Evolutionary conservation across 2,113 vertebrate genomes (phyloP).

Genomic region (Fulica atra): DNA sequence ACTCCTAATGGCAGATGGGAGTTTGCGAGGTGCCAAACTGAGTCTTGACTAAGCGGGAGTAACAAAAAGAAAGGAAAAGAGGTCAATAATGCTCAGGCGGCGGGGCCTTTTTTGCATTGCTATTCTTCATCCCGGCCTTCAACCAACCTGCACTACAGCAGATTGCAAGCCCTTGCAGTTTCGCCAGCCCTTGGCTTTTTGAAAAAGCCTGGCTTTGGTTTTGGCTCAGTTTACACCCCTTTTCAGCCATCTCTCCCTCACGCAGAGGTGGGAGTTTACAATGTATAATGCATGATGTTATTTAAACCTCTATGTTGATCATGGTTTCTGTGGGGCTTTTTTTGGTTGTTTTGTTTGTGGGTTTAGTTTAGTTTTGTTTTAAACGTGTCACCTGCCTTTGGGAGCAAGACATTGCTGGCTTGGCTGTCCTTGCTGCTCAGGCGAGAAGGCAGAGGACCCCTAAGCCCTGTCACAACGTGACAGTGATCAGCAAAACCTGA

Average conservation of each 20-base stretch:
- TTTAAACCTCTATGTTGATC: slow-evolving; percentile 1
- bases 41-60: neutral
- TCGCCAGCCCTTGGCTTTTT: slow-evolving; percentile 17
- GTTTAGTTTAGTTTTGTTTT: neutral
- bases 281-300: slow-evolving; percentile 53
- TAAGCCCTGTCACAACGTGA: neutral
- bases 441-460: neutral
- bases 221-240: slow-evolving; percentile 21
- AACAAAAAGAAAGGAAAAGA: neutral
- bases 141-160: neutral
- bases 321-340: neutral
- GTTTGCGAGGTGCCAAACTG: neutral
- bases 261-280: neutral
- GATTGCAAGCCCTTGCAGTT: neutral
- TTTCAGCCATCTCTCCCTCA: neutral
- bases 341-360: neutral
- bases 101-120: neutral
- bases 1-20: neutral
- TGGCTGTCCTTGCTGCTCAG: neutral
- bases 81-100: neutral
- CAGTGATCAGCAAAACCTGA: neutral
- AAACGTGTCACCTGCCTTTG: neutral
- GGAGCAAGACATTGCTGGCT: neutral
- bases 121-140: neutral
- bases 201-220: slow-evolving; percentile 36